Evolutionary conservation across 2,888 invertebrate species (phyloP), one percentile per base, ranked within the genome.

Genomic region (Cheilosia impressa): DNA sequence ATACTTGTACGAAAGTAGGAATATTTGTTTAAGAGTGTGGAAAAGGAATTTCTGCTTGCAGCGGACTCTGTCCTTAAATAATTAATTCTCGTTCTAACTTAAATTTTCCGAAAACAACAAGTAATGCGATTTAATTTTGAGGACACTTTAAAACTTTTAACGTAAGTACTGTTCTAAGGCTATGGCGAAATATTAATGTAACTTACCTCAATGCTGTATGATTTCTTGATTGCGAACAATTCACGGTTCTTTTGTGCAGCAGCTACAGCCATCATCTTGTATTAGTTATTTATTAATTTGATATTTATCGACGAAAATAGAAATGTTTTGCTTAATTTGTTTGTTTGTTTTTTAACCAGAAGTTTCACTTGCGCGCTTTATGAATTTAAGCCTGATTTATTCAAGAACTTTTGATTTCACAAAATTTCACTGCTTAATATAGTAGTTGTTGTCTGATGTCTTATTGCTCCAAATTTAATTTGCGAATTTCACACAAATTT

Each of bases 161-260:
- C 0, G 38, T n/a, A n/a, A n/a, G n/a, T 38, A 4, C 4, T 38
- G 4, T 38, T 38, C 9, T 31, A 9, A 31, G 31, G 13, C 34
- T 10, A 10, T 9, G 34, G 10, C 2, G 2, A 5, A 52, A 24
- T 50, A 22, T 50, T 22, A 19, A 24, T 24, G 15, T 13, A 62
- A 93, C 96, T 96, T 94, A 98, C 98, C 97, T 98, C 98, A 93
- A 98, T 97, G 94, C 97, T 98, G 95, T 98, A 98, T 88, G 97
- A 97, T 93, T 98, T 98, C 94, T 98, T 98, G 94, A 98, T 98
- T 93, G 98, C 97, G 95, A 98, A 98, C 96, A 97, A 96, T 93
- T 98, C 97, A 93, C 98, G 96, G 94, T 97, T 98, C 94, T 97
- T 97, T 94, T 97, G 97, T 88, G 97, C 97, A 92, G 97, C 96